Conservation (phyloP, 2,113 vertebrate species). For the Scomber colias region DNA sequence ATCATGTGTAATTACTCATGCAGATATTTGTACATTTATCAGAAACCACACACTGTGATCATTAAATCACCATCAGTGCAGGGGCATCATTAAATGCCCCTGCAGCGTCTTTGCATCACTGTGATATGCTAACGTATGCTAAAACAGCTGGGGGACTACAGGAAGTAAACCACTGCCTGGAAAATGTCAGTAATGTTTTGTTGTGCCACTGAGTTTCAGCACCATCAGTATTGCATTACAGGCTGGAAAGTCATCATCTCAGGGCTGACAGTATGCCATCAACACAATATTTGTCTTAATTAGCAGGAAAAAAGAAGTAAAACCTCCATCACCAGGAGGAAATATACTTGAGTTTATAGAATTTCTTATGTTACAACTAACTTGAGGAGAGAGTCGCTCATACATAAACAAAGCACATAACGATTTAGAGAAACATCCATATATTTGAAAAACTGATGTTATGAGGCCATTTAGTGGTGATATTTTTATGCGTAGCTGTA, state of each 20-base stretch:
- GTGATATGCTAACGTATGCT: constrained; percentile 49
- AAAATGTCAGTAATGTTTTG: constrained; percentile 34
- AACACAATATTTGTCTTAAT: constrained; percentile 60
- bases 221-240: constrained; percentile 23
- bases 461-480: constrained; percentile 32
- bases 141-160: constrained; percentile 52
- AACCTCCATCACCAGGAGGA: constrained; percentile 37
- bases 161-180: constrained; percentile 32
- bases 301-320: constrained; percentile 34
- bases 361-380: constrained; percentile 11
- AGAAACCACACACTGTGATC: constrained; percentile 37
- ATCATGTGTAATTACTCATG: constrained; percentile 4
- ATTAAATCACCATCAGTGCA: constrained; percentile 49
- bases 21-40: constrained; percentile 52
- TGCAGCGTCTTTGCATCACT: constrained; percentile 38
- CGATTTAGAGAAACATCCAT: constrained; percentile 11
- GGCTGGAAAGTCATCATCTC: constrained; percentile 35
- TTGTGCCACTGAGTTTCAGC: constrained; percentile 30
- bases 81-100: constrained; percentile 37
- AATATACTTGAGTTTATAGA: constrained; percentile 31
- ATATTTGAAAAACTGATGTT: constrained; percentile 46
- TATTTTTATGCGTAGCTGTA: constrained; percentile 45
- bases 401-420: constrained; percentile 33
- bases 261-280: constrained; percentile 39
- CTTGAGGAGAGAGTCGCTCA: constrained; percentile 15